Evolutionary conservation across 2,888 invertebrate species (phyloP), one percentile per base, ranked within the genome.

Genomic region (Harpagoxenus sublaevis): DNA sequence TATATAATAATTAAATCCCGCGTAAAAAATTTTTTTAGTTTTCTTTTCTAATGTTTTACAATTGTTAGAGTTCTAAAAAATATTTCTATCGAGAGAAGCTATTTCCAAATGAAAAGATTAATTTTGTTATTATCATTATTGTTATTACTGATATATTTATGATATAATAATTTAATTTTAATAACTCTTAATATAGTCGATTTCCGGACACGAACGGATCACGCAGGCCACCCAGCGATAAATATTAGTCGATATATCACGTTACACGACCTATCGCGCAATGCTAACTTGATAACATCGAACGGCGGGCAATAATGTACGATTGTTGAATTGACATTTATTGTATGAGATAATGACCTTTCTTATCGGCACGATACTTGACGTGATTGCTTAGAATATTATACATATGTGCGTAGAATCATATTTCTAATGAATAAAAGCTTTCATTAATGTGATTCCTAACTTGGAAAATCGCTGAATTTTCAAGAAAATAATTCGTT

Each of bases 291-390:
- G 78, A 83, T 85, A 84, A 63, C 31, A 68, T 81, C 68, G 60
- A 75, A 55, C n/a, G 31, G 12, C 57, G 39, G 12, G 35, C 31
- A 42, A 65, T 79, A 70, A 82, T 82, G 77, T 65, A 28, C 15
- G 48, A 73, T 85, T 87, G 83, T 84, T 48, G 57, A 66, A 68
- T 68, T 83, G 68, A 84, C 84, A 81, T 78, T 84, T 78, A 55
- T 48, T 51, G 65, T 57, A 66, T 65, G 55, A 84, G 81, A 86
- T 84, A 84, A 81, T 81, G 75, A 84, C 79, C 53, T 65, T 65
- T 66, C 78, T 83, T 85, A 85, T 84, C 82, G 55, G 6, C 6
- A 12, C 55, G 78, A 12, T 65, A 53, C n/a, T 75, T 28, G 73
- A 65, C 63, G 70, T 71, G 65, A 75, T 79, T 63, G 18, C 42